phyloP scores from a whole-genome alignment of 2,888 invertebrate species.

The Andrena flavipes region DNA sequence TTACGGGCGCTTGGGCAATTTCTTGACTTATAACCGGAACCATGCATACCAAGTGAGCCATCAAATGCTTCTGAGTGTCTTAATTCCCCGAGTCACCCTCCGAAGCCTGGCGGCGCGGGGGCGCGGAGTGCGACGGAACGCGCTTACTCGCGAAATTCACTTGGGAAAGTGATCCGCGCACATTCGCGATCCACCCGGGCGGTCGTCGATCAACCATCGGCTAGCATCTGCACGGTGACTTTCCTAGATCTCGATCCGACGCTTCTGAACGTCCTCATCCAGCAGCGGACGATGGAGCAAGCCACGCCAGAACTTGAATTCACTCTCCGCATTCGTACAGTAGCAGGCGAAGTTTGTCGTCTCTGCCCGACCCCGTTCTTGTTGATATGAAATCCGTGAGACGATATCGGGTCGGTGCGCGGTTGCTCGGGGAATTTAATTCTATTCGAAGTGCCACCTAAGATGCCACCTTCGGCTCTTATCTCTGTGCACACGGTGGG shows the following conservation, averaged over 20 bases:
- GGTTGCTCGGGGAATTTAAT: constrained; percentile 76
- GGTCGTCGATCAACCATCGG: constrained; percentile 23
- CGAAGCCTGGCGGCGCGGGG: neutral
- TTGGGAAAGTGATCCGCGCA: neutral
- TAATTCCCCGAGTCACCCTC: constrained; percentile 44
- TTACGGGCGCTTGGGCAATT: constrained; percentile 80
- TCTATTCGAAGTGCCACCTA: constrained; percentile 77
- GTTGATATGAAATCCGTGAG: constrained; percentile 65
- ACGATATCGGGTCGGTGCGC: constrained; percentile 65
- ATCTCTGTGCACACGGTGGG: constrained; percentile 84
- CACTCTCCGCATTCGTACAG: constrained; percentile 17
- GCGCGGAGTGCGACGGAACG: neutral
- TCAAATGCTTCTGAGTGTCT: constrained; percentile 50
- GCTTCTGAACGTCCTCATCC: neutral
- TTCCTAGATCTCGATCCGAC: neutral
- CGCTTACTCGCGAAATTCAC: constrained; percentile 1
- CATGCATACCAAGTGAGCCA: constrained; percentile 74
- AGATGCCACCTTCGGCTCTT: constrained; percentile 81
- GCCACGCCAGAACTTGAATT: constrained; percentile 32
- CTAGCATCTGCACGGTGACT: neutral
- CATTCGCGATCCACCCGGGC: neutral
- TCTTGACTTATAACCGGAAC: constrained; percentile 74
- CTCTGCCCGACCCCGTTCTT: constrained; percentile 25
- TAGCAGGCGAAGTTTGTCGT: constrained; percentile 52
- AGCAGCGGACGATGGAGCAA: neutral